Evolutionary conservation across 2,113 vertebrate genomes (phyloP).

Genomic region (Odocoileus virginianus): DNA sequence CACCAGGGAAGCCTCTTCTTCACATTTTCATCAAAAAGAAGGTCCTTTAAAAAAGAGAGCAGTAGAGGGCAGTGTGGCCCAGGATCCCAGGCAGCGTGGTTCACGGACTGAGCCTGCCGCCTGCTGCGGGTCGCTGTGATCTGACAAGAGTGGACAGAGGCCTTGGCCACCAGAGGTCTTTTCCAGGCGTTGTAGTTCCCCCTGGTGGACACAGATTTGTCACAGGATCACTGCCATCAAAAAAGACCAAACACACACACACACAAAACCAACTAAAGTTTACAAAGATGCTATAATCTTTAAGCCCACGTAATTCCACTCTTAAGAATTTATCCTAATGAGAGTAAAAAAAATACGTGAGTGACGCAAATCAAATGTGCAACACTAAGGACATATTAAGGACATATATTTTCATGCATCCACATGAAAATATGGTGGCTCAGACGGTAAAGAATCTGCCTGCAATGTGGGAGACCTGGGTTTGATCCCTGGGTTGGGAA

Average conservation of each 20-base stretch:
- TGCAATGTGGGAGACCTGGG: not conserved
- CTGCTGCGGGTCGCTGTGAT: rapidly evolving
- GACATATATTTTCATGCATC: too few relatives aligned
- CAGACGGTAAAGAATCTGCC: not conserved
- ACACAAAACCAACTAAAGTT: not conserved
- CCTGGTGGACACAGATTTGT: not conserved
- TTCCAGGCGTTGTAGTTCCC: not conserved
- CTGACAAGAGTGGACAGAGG: not conserved
- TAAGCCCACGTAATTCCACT: not conserved
- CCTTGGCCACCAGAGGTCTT: not conserved
- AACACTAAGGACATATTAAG: not conserved
- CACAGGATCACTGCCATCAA: not conserved
- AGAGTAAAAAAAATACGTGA: not conserved
- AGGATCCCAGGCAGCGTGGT: not conserved
- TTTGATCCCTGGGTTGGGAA: rapidly evolving
- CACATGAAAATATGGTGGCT: not conserved
- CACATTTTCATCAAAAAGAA: not conserved
- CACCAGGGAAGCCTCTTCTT: not conserved
- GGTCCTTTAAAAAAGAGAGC: not conserved
- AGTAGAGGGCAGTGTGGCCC: too few relatives aligned
- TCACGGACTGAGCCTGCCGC: rapidly evolving
- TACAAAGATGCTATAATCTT: not conserved
- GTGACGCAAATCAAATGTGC: not conserved
- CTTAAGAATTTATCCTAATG: not conserved
- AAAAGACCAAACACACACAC: not conserved